These are phyloP conservation scores for Rostratula benghalensis DNA, from an alignment of 2,113 vertebrate genomes.

Conservation along the genomic window DNA sequence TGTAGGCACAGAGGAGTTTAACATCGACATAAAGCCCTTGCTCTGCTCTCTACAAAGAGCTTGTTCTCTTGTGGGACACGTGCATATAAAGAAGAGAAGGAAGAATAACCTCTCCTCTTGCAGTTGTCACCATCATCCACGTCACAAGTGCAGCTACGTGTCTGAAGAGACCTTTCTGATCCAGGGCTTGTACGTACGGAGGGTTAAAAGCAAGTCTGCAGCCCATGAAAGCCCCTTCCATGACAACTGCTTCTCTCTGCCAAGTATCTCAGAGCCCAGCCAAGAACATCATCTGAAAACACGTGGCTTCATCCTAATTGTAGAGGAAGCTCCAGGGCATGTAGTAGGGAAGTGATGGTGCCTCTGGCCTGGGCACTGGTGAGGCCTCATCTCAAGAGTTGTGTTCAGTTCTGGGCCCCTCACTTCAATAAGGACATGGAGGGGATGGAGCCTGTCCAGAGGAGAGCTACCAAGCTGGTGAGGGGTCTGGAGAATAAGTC, in stretches of 20 bases:
- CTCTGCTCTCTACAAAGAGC: neutral
- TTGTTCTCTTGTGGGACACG: neutral
- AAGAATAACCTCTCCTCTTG: neutral
- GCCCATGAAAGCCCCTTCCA: neutral
- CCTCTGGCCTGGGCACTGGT: too few species aligned
- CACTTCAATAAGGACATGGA: too few species aligned
- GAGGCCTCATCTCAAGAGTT: too few species aligned
- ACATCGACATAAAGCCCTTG: fast-evolving
- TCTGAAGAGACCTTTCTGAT: neutral
- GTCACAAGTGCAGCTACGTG: neutral
- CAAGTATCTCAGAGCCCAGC: neutral
- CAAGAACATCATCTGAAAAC: neutral
- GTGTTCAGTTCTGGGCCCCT: too few species aligned
- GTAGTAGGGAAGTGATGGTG: too few species aligned
- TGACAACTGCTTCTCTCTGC: neutral
- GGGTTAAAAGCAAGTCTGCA: neutral
- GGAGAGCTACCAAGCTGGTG: too few species aligned
- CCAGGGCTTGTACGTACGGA: fast-evolving
- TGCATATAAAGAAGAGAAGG: neutral
- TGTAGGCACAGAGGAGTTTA: neutral
- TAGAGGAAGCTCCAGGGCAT: neutral
- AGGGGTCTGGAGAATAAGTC: too few species aligned
- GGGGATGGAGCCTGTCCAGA: too few species aligned
- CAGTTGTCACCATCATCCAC: neutral
- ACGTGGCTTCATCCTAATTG: neutral